Base-by-base conservation (phyloP, 2,888 invertebrate species). In the Hemithea aestivaria region DNA sequence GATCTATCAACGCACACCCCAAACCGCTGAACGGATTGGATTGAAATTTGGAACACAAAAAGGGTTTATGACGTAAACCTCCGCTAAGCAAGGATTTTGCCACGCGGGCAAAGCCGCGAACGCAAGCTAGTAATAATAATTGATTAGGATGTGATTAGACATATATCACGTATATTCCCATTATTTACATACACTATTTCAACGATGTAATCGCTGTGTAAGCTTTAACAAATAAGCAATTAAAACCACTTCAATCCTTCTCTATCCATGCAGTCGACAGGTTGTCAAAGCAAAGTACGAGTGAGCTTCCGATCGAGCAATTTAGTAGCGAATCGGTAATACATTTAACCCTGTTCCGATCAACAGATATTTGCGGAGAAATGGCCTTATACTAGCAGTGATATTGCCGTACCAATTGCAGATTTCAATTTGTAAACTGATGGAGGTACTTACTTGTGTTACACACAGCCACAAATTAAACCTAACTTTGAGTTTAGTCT, bases 301-400 rank as follows among this genome's bases (percentile, higher is more conserved):
- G 44, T 42, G 47, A 52, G 48, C 48, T 49, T 41, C 28, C 37
- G 37, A 52, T 48, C 48, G 50, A 44, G 42, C 48, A 47, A 45
- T 48, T 50, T 45, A 44, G 45, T 44, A 37, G 30, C 36, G 39
- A 52, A 49, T 39, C 40, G 36, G 46, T 44, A 47, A 49, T 46
- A 46, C 48, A 49, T 48, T 48, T 44, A 48, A 50, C 48, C 42
- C 49, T 45, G 46, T 49, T 51, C 48, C 51, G 48, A 51, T 50
- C 48, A 48, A 45, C 47, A 49, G 52, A 47, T 44, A 48, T 52
- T 49, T 46, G 45, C 48, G 45, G 47, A 27, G 27, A 45, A 51
- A 48, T 41, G 44, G 48, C 45, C 52, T 48, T 44, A 44, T 45
- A 52, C 45, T 49, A 45, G 36, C 46, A 42, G 43, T 32, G 39